Percentiles rank a stretch among this genome's conserved stretches.
phyloP scores from a whole-genome alignment of 2,888 invertebrate species.

The Catocala nupta region DNA sequence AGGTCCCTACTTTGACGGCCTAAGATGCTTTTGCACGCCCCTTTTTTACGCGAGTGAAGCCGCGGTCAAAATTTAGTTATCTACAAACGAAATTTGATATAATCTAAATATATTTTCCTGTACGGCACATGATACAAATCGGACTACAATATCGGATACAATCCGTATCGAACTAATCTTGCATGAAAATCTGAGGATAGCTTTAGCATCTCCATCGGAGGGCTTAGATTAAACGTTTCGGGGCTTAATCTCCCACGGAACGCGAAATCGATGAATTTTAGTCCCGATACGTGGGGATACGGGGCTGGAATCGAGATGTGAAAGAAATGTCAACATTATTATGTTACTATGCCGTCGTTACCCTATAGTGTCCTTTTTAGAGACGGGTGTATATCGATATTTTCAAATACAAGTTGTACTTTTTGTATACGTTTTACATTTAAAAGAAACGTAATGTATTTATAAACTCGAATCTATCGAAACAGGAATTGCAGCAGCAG shows the following conservation, averaged over 20 bases:
- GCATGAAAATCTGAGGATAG: slow-evolving; percentile 63
- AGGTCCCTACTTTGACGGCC: no score
- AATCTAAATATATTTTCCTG: no score
- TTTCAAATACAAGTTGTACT: not conserved
- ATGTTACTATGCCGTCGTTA: slow-evolving; percentile 62
- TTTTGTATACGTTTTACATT: no score
- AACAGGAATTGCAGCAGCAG: no score
- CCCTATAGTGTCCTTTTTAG: slow-evolving; percentile 45
- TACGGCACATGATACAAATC: not conserved
- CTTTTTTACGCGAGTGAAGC: no score
- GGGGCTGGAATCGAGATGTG: slow-evolving; percentile 52
- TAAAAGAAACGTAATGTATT: no score
- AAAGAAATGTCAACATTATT: slow-evolving; percentile 77
- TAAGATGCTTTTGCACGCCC: no score
- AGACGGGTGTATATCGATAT: slow-evolving; percentile 20
- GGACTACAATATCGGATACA: slow-evolving; percentile 22
- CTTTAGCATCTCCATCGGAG: slow-evolving; percentile 49
- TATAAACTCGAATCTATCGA: no score
- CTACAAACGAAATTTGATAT: no score
- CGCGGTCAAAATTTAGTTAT: no score
- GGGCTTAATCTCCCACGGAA: slow-evolving; percentile 75
- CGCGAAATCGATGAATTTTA: slow-evolving; percentile 74
- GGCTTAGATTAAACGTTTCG: slow-evolving; percentile 64
- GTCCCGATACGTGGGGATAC: slow-evolving; percentile 55
- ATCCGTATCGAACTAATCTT: slow-evolving; percentile 59